Evolutionary conservation across 1,140 invertebrate genomes (phyloP).

Genomic region (Vanessa tameamea): DNA sequence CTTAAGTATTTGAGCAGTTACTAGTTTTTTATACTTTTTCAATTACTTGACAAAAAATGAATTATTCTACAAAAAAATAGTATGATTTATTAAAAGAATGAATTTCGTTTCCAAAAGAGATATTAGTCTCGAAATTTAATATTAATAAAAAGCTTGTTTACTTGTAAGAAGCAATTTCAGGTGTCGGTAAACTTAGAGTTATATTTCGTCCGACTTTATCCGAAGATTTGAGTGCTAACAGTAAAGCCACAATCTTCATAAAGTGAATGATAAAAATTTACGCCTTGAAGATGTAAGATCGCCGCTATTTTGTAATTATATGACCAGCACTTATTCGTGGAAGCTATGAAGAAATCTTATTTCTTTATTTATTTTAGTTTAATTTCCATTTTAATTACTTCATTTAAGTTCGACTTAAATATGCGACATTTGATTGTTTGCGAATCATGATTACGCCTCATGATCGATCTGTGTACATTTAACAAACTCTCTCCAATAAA

Average conservation of each 20-base stretch:
- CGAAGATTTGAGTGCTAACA: constrained; percentile 35
- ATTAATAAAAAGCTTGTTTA: constrained; percentile 38
- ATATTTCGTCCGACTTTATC: constrained; percentile 35
- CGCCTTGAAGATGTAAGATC: neutral
- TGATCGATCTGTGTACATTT: no score
- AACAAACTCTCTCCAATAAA: no score
- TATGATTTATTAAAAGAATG: no score
- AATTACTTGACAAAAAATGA: no score
- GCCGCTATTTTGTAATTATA: neutral
- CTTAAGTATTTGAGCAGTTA: no score
- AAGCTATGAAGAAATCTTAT: neutral
- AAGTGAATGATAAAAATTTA: constrained; percentile 33
- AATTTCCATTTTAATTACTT: neutral
- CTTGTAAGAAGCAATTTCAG: constrained; percentile 33
- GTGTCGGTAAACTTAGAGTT: constrained; percentile 26
- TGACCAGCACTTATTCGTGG: neutral
- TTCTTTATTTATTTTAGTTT: neutral
- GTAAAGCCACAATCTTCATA: constrained; percentile 35
- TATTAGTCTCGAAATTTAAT: constrained; percentile 3
- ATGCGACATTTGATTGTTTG: no score
- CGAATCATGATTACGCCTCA: no score
- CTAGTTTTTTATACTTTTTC: no score
- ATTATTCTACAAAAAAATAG: no score
- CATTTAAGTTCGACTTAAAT: no score
- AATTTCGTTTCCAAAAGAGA: neutral